Evolutionary conservation across 2,797 vertebrate genomes (phyloP).

Genomic region (Tapera naevia): DNA sequence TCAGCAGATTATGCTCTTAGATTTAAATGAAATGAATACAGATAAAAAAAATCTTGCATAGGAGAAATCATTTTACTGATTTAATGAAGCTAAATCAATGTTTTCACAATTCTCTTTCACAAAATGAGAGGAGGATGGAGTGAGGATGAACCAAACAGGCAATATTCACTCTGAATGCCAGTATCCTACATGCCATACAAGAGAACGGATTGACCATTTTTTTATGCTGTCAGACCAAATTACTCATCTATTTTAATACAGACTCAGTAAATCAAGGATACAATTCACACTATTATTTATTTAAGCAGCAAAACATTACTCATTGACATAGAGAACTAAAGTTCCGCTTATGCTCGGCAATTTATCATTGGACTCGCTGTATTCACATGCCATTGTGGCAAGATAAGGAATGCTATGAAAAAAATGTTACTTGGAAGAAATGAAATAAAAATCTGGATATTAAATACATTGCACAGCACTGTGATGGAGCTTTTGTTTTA

Average conservation of each 20-base stretch:
- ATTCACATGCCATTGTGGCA: not conserved
- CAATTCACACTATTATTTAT: slow-evolving; percentile 32
- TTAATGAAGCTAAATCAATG: not conserved
- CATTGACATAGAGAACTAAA: not conserved
- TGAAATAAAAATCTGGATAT: not conserved
- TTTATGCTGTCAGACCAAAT: not conserved
- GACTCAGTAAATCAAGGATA: slow-evolving; percentile 10
- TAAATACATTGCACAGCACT: not conserved
- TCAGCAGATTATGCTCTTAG: not conserved
- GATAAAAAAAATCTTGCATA: not conserved
- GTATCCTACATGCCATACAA: not conserved
- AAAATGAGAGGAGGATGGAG: no score
- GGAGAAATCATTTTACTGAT: not conserved
- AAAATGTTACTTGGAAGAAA: not conserved
- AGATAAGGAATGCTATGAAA: not conserved
- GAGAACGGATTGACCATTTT: not conserved
- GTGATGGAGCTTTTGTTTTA: not conserved
- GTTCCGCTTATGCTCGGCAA: not conserved
- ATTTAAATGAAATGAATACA: not conserved
- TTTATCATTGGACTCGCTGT: not conserved
- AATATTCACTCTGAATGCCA: not conserved
- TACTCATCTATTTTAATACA: slow-evolving; percentile 1
- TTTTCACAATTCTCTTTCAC: not conserved
- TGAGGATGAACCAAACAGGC: not conserved
- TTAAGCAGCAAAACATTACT: slow-evolving; percentile 20